Evolutionary conservation across 2,888 invertebrate species (phyloP), one percentile per base, ranked within the genome.

Genomic region (Pteria penguin): DNA sequence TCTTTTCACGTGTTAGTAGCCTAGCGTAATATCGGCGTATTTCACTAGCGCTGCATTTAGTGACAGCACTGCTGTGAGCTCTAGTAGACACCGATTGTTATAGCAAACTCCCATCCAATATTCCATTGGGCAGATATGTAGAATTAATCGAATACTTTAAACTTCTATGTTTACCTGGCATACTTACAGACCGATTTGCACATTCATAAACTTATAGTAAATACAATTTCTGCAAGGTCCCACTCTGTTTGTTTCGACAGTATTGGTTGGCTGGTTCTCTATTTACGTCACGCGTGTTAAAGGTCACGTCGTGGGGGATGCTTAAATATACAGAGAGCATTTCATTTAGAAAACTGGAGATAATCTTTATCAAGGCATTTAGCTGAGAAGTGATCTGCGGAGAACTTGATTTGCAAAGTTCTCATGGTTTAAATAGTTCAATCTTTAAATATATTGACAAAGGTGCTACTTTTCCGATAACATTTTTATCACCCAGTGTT

Each of bases 241-340:
- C 8, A 45, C 45, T 14, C 31, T 24, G 33, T 29, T 57, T 68
- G 68, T 68, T 68, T 68, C 68, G 58, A 24, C 55, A 29, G 26
- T 57, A 57, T 31, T 57, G 68, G 68, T 68, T 68, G 68, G 68
- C 11, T 55, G 32, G 32, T 27, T 27, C 52, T n/a, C 58, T 33
- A 72, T 57, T 68, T 66, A 68, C 76, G 76, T 76, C 76, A 76
- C 66, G 32, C 14, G 61, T 62, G 61, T 72, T 45, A 76, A 45
- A 67, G 76, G 67, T 76, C 54, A 76, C 76, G 65, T 65, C 72
- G 76, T 76, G 76, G 76, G 76, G 72, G 76, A 72, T 72, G 68
- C 52, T 52, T 68, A 68, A 68, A 68, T 68, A 68, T 31, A 68
- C 32, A 68, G 55, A 29, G 55, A 68, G 22, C 57, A 31, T 55